phyloP scores from a whole-genome alignment of 2,113 vertebrate genomes.

The Pelecanoides urinatrix region DNA sequence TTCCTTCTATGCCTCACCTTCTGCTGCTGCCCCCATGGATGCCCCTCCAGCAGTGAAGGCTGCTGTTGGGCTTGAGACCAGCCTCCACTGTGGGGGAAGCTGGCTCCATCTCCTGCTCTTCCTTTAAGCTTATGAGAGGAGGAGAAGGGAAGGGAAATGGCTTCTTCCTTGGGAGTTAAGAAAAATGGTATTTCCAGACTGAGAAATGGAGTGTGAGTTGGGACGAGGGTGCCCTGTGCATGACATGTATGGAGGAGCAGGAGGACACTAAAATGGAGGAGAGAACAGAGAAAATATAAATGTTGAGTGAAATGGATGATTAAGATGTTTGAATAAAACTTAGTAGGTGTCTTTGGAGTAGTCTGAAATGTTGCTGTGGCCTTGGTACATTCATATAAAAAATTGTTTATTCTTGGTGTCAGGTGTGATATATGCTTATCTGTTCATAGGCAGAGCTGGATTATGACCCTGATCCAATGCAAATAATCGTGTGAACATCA shows the following conservation, averaged over 20 bases:
- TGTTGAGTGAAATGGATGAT: not conserved
- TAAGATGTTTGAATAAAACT: not conserved
- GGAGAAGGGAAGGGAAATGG: not conserved
- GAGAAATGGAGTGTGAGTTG: not conserved
- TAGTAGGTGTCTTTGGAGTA: not conserved
- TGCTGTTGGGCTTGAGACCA: not conserved
- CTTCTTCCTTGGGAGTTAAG: not conserved
- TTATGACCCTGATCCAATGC: not conserved
- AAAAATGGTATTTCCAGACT: not conserved
- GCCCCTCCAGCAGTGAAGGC: not conserved
- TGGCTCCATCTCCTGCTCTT: not conserved
- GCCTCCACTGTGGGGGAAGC: fast-evolving
- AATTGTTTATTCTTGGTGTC: not conserved
- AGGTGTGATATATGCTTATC: not conserved
- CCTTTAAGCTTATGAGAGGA: not conserved
- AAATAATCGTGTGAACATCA: not conserved
- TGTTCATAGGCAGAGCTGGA: not conserved
- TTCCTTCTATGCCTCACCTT: not conserved
- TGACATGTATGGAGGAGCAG: not conserved
- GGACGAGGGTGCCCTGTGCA: not conserved
- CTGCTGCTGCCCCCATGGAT: not conserved
- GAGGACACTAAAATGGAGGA: not conserved
- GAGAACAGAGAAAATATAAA: not conserved
- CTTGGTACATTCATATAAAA: not conserved
- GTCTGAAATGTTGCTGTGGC: not conserved